phyloP scores from a whole-genome alignment of 2,113 vertebrate genomes.

The Rhea americana region DNA sequence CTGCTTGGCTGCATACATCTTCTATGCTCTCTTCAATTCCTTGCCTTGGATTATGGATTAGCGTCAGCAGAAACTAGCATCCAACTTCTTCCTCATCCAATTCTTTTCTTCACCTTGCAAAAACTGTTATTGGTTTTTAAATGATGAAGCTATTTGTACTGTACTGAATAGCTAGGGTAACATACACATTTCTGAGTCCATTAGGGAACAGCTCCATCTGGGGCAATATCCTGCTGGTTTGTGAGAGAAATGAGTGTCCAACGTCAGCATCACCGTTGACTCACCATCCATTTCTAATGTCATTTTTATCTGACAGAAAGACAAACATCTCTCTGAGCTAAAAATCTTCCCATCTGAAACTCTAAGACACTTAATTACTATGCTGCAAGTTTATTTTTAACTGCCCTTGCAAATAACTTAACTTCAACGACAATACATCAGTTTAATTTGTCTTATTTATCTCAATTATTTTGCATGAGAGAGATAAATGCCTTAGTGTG shows the following conservation, averaged over 20 bases:
- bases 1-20: not conserved
- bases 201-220: not conserved
- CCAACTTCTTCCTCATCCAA: rapidly evolving
- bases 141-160: not conserved
- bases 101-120: not conserved
- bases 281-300: not conserved
- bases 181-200: not conserved
- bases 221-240: not conserved
- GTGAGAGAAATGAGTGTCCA: not conserved
- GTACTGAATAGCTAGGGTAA: not conserved
- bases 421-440: not conserved
- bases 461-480: not conserved
- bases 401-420: not conserved
- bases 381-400: not conserved
- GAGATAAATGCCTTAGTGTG: not conserved
- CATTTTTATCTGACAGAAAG: not conserved
- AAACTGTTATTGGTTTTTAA: rapidly evolving
- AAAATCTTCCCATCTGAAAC: not conserved
- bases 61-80: not conserved
- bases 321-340: not conserved
- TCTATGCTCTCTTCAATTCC: not conserved
- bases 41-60: rapidly evolving
- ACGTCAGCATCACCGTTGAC: rapidly evolving
- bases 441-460: slow-evolving; percentile 37
- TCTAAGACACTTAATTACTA: not conserved